phyloP scores from a whole-genome alignment of 2,888 invertebrate species.

The Ypsolopha sequella region DNA sequence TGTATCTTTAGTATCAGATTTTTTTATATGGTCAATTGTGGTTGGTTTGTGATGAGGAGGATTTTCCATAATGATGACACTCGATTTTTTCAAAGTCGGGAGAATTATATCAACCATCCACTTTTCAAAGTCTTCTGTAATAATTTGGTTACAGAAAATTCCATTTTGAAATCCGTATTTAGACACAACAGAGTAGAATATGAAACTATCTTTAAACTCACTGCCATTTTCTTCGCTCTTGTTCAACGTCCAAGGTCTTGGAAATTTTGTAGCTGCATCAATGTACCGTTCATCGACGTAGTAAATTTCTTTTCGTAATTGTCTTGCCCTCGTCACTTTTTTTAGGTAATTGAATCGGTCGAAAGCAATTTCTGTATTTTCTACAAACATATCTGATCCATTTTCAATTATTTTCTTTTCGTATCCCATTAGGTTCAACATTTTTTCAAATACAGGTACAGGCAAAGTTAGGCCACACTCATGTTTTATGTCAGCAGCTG shows the following conservation, averaged over 20 bases:
- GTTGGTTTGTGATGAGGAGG: slow-evolving; percentile 14
- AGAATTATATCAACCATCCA: slow-evolving; percentile 34
- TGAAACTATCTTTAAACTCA: slow-evolving; percentile 10
- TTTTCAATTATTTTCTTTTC: slow-evolving; percentile 15
- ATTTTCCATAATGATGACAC: slow-evolving; percentile 31
- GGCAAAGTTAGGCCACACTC: not conserved
- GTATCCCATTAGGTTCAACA: slow-evolving; percentile 17
- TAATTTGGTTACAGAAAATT: slow-evolving; percentile 22
- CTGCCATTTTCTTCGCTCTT: not conserved
- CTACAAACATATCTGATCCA: slow-evolving; percentile 21
- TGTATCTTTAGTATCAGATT: slow-evolving; percentile 27
- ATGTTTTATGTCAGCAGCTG: too few relatives aligned
- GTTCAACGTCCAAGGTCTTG: not conserved
- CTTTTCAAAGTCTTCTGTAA: slow-evolving; percentile 23
- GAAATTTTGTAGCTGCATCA: slow-evolving; percentile 7
- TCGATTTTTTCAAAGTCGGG: slow-evolving; percentile 16
- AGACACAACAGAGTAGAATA: slow-evolving; percentile 26
- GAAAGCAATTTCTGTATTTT: slow-evolving; percentile 32
- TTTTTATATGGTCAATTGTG: slow-evolving; percentile 18
- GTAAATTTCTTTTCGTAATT: slow-evolving; percentile 17
- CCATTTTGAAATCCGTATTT: slow-evolving; percentile 20
- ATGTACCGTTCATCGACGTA: slow-evolving; percentile 33
- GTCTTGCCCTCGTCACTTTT: slow-evolving; percentile 23
- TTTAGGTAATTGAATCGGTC: slow-evolving; percentile 28
- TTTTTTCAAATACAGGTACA: not conserved